Conservation (phyloP, 92 coral and sea anemone genomes). For the Phenganax marumi region DNA sequence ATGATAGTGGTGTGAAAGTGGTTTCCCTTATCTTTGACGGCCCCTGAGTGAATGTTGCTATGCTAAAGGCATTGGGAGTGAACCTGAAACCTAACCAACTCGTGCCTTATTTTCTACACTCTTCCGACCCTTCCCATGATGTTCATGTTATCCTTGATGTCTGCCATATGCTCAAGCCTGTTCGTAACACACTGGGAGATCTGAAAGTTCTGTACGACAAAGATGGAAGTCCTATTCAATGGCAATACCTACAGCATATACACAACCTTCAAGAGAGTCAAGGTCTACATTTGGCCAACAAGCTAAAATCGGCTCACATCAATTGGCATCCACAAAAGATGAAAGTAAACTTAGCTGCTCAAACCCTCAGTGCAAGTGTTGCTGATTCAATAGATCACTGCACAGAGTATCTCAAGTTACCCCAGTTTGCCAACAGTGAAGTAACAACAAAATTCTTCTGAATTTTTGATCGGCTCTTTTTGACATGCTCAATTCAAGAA, state of each 20-base stretch:
- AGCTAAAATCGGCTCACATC: constrained; percentile 28
- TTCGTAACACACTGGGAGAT: constrained; percentile 21
- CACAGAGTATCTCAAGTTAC: constrained; percentile 1
- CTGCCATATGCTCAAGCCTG: constrained; percentile 13
- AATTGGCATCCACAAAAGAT: constrained; percentile 16
- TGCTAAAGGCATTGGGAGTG: constrained; percentile 30
- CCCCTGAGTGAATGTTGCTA: constrained; percentile 19
- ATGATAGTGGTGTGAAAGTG: constrained; percentile 39
- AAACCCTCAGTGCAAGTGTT: not conserved
- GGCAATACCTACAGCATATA: constrained; percentile 15
- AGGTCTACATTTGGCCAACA: not conserved
- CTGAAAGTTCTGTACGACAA: not conserved
- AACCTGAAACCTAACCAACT: not conserved
- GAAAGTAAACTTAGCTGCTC: not conserved
- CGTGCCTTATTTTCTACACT: constrained; percentile 2
- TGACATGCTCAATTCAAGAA: not conserved
- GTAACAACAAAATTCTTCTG: constrained; percentile 19
- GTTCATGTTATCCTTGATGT: constrained; percentile 37
- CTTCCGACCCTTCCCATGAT: not conserved
- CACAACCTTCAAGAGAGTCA: constrained; percentile 23
- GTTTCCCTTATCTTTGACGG: constrained; percentile 41
- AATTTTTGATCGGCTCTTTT: constrained; percentile 24
- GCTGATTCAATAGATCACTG: constrained; percentile 24
- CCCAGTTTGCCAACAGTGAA: not conserved
- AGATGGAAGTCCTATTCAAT: constrained; percentile 15